phyloP scores from a whole-genome alignment of 37 sponge, comb jelly and placozoan species.

The Aplysina aerophoba region DNA sequence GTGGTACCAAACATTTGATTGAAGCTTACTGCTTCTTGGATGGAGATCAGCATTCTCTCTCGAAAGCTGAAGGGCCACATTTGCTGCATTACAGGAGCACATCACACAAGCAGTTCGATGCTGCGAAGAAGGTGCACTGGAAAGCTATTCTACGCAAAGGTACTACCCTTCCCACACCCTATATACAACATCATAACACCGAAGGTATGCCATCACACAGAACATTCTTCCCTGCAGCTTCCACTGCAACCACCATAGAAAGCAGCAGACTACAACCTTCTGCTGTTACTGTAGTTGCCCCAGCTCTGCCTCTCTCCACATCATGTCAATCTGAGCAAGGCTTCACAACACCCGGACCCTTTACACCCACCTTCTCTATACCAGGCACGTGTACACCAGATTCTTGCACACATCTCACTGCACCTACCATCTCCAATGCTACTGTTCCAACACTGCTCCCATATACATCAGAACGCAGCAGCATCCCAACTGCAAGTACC shows the following conservation, averaged over 20 bases:
- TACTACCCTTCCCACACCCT: slow-evolving; percentile 19
- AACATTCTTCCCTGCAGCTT: neutral
- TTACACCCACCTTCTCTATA: too few relatives aligned
- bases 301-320: too few relatives aligned
- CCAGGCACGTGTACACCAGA: too few relatives aligned
- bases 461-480: too few relatives aligned
- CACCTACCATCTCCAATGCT: too few relatives aligned
- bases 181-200: slow-evolving; percentile 19
- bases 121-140: neutral
- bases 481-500: too few relatives aligned
- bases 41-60: slow-evolving; percentile 6
- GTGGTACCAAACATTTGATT: slow-evolving; percentile 18
- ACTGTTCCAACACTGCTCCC: too few relatives aligned
- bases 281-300: too few relatives aligned
- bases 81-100: slow-evolving; percentile 16
- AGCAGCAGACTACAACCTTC: too few relatives aligned
- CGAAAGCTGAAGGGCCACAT: slow-evolving; percentile 22
- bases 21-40: slow-evolving; percentile 12
- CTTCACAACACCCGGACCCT: too few relatives aligned
- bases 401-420: too few relatives aligned
- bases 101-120: neutral
- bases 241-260: neutral
- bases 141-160: neutral
- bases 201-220: neutral
- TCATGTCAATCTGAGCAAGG: too few relatives aligned